A percentile compares a stretch with the other conserved stretches of the same genome.
phyloP scores from a whole-genome alignment of 2,888 invertebrate genomes.

The Taphrorychus bicolor region DNA sequence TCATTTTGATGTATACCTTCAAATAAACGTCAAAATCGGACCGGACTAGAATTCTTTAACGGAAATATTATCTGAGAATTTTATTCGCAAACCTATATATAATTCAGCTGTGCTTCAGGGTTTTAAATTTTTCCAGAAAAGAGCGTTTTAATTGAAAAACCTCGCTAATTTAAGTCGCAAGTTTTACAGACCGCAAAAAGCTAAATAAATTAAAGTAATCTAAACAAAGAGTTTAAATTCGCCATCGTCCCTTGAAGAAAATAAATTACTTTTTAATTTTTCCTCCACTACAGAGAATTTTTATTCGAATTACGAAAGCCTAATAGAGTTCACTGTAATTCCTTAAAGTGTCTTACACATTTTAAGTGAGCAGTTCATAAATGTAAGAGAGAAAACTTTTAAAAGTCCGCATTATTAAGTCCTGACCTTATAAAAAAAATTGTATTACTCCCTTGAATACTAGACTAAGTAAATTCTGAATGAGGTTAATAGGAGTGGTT shows the following conservation, averaged over 20 bases:
- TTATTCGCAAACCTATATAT: neutral
- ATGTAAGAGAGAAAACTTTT: neutral
- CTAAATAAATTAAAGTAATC: constrained; percentile 27
- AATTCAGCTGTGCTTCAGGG: neutral
- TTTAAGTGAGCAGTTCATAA: too few relatives aligned
- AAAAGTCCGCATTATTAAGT: neutral
- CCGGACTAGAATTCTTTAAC: neutral
- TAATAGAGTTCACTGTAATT: constrained; percentile 5
- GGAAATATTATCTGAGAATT: neutral
- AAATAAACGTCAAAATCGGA: constrained; percentile 14
- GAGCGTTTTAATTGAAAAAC: constrained; percentile 5
- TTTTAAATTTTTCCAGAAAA: neutral
- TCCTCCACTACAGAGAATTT: constrained; percentile 19
- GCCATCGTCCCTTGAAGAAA: constrained; percentile 4
- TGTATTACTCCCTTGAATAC: neutral
- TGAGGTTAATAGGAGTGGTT: constrained; percentile 6
- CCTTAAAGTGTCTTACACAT: neutral
- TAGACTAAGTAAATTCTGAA: constrained; percentile 7
- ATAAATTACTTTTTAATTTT: constrained; percentile 32
- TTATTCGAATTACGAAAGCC: constrained; percentile 12
- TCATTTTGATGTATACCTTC: constrained; percentile 16
- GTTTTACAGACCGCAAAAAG: constrained; percentile 18
- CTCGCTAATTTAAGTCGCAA: constrained; percentile 19
- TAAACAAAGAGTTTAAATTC: constrained; percentile 26
- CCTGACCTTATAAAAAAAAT: neutral